Evolutionary conservation across 2,888 invertebrate species (phyloP), one percentile per base, ranked within the genome.

Genomic region (Drosophila basisetae): DNA sequence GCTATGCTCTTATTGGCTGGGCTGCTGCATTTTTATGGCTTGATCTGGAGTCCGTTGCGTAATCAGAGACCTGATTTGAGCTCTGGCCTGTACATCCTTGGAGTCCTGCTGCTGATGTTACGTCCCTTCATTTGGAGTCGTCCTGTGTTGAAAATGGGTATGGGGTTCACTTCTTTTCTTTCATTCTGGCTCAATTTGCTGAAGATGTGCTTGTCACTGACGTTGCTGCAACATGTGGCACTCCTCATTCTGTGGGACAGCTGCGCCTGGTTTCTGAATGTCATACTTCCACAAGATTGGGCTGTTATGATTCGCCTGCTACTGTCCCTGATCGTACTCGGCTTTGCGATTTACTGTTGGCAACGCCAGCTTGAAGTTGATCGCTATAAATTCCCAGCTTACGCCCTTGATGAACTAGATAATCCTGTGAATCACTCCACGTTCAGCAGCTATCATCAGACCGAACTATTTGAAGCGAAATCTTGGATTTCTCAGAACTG

Each of bases 221-320:
- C 66, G 59, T 18, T 77, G 55, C n/a, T 77, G 59, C 76, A 77
- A n/a, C 63, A 70, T 63, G 76, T 77, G 41, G 80, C 69, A 4
- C 60, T 77, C 4, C 18, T 50, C 31, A 9, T 31, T 4, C 5
- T 80, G 13, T 77, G 77, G 80, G 76, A 77, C 25, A 60, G 16
- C 7, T 52, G 25, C 39, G 37, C 54, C 52, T 80, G 68, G 62
- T 18, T 53, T 10, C 47, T 76, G 43, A 66, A 69, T 30, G 62
- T 16, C 9, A 64, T 47, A 1, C 41, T 59, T 6, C 1, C 6
- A 2, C n/a, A n/a, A 18, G n/a, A 33, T 18, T 69, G 43, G 39
- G 58, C 76, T 10, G 2, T 16, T 30, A 62, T 41, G 0, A 30
- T 43, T 9, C 77, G 77, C 4, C 37, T 77, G 4, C 7, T 69